Evolutionary conservation across 2,888 invertebrate genomes (phyloP).

Genomic region (Xanthia icteritia): DNA sequence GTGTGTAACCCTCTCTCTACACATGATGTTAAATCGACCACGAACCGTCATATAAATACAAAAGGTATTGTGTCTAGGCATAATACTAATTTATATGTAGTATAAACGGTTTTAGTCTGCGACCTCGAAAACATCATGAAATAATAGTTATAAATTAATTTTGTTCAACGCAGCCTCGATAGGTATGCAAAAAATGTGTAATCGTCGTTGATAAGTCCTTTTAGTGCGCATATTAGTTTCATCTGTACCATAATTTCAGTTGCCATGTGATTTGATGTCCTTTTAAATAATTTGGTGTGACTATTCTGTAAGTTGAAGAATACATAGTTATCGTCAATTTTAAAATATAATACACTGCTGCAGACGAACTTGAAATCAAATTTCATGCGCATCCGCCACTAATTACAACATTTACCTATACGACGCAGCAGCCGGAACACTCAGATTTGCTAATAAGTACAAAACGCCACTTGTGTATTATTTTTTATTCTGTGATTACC

Average conservation of each 20-base stretch:
- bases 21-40: constrained; percentile 43
- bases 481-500: constrained; percentile 80
- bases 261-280: not conserved
- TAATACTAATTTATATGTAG: constrained; percentile 52
- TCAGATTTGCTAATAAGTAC: constrained; percentile 79
- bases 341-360: constrained; percentile 40
- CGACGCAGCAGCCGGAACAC: constrained; percentile 78
- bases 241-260: constrained; percentile 9
- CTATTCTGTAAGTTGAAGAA: constrained; percentile 8
- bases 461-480: constrained; percentile 77
- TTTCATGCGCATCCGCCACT: constrained; percentile 67
- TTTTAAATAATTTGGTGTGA: not conserved
- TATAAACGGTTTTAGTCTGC: constrained; percentile 54
- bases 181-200: constrained; percentile 35
- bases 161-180: constrained; percentile 41
- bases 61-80: constrained; percentile 53
- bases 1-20: constrained; percentile 19
- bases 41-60: constrained; percentile 40
- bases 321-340: constrained; percentile 3
- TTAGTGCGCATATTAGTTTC: constrained; percentile 12
- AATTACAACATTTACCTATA: constrained; percentile 73
- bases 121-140: constrained; percentile 54
- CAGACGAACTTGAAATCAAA: constrained; percentile 58
- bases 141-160: constrained; percentile 49
- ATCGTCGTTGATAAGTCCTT: constrained; percentile 38